Conservation (phyloP, 2,888 invertebrate genomes). For the Ophraella communa region DNA sequence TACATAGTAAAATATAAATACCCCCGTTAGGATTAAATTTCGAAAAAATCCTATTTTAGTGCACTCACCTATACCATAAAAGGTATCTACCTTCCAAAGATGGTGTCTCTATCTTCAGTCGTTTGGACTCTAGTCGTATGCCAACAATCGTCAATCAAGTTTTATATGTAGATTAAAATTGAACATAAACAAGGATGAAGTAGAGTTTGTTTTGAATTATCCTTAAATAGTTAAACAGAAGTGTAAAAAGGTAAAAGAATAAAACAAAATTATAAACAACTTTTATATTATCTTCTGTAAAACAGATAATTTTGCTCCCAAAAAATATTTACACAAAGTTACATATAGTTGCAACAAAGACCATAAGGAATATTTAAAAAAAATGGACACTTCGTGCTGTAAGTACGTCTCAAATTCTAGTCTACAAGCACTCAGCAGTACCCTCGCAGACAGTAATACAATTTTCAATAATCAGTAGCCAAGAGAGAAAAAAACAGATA, state of each 20-base stretch:
- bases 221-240: not conserved
- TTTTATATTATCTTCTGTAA: constrained; percentile 58
- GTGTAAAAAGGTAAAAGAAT: not conserved
- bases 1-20: too few relatives aligned
- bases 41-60: too few relatives aligned
- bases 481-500: too few relatives aligned
- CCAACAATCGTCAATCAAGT: too few relatives aligned
- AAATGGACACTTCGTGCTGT: constrained; percentile 32
- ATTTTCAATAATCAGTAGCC: constrained; percentile 31
- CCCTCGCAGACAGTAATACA: not conserved
- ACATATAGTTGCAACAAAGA: constrained; percentile 44
- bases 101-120: too few relatives aligned
- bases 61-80: too few relatives aligned
- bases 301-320: constrained; percentile 60
- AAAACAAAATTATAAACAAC: constrained; percentile 48
- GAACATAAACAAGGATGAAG: too few relatives aligned
- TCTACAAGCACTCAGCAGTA: constrained; percentile 19
- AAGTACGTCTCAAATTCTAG: constrained; percentile 35
- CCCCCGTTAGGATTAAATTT: too few relatives aligned
- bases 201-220: too few relatives aligned
- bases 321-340: constrained; percentile 54
- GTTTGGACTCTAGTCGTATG: too few relatives aligned
- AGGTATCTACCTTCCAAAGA: too few relatives aligned
- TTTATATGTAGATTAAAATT: too few relatives aligned
- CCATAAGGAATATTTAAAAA: constrained; percentile 30